Percentiles rank a stretch among this genome's conserved stretches.
Evolutionary conservation across 2,888 invertebrate genomes (phyloP).

Genomic region (Drosophila diplacantha): DNA sequence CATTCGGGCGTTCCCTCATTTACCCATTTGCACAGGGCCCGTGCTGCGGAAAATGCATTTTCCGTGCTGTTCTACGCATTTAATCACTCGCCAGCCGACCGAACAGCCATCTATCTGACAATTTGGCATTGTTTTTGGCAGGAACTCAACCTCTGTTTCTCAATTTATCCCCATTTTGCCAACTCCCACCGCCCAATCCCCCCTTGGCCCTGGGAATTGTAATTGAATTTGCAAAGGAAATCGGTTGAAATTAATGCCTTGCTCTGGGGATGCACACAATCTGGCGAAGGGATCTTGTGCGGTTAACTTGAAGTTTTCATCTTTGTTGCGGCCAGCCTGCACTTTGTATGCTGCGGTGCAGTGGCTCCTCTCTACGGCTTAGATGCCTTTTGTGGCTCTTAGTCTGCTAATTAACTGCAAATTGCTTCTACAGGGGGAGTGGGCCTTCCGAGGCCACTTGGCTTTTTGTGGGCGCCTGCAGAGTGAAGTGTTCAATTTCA

Average conservation of each 20-base stretch:
- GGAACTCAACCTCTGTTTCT: background rate
- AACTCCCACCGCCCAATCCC: background rate
- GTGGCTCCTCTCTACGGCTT: background rate
- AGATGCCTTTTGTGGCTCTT: constrained; percentile 27
- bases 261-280: constrained; percentile 4
- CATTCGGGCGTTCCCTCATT: constrained; percentile 12
- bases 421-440: constrained; percentile 21
- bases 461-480: background rate
- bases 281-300: constrained; percentile 4
- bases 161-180: no score
- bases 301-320: constrained; percentile 13
- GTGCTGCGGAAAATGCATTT: constrained; percentile 12
- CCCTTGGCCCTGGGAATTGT: constrained; percentile 1
- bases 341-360: constrained; percentile 6
- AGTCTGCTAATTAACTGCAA: constrained; percentile 36
- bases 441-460: background rate
- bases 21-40: constrained; percentile 7
- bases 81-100: constrained; percentile 1
- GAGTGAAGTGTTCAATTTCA: constrained; percentile 21
- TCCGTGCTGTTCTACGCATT: constrained; percentile 1
- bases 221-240: constrained; percentile 26
- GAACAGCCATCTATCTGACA: constrained; percentile 12
- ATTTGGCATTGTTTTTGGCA: constrained; percentile 20
- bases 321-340: constrained; percentile 18
- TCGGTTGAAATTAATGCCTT: constrained; percentile 23